Percentiles rank a stretch among this genome's conserved stretches.
Conservation (phyloP, 2,113 vertebrate genomes). For the Illadopsis cleaveri region DNA sequence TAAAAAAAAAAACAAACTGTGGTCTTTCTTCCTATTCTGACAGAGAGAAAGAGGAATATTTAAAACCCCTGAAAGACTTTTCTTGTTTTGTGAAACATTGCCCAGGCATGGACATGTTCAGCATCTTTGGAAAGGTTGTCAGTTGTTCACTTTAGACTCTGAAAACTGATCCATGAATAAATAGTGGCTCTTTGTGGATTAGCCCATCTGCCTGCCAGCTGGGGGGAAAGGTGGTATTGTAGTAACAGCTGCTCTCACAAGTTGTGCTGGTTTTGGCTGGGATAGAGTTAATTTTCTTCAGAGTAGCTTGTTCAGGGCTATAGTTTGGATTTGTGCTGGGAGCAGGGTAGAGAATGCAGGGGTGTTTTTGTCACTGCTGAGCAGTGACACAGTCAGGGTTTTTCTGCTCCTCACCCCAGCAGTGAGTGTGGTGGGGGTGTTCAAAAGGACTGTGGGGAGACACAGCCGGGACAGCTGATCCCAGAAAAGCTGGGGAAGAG, state of each 20-base stretch:
- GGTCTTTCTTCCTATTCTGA: background rate
- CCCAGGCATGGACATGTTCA: background rate
- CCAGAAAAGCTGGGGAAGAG: background rate
- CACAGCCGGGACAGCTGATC: background rate
- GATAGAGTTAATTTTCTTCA: background rate
- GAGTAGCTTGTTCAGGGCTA: background rate
- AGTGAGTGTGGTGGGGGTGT: background rate
- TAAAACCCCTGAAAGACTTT: background rate
- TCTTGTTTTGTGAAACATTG: conserved; percentile 1
- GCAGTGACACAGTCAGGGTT: background rate
- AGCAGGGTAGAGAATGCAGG: background rate
- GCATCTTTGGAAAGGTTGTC: conserved; percentile 27
- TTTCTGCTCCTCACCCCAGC: background rate
- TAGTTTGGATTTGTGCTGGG: background rate
- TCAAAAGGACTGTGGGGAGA: too few species aligned
- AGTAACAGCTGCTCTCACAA: conserved; percentile 33
- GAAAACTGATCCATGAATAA: conserved; percentile 51
- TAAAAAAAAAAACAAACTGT: background rate
- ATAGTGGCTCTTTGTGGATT: conserved; percentile 46
- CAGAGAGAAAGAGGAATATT: background rate
- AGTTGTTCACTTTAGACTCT: conserved; percentile 22
- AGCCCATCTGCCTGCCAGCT: conserved; percentile 64
- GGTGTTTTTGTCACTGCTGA: background rate
- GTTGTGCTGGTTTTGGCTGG: background rate
- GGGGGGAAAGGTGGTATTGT: background rate